Percentiles rank a stretch among this genome's conserved stretches.
Evolutionary conservation across 2,113 vertebrate species (phyloP).

Genomic region (Irena cyanogastra): DNA sequence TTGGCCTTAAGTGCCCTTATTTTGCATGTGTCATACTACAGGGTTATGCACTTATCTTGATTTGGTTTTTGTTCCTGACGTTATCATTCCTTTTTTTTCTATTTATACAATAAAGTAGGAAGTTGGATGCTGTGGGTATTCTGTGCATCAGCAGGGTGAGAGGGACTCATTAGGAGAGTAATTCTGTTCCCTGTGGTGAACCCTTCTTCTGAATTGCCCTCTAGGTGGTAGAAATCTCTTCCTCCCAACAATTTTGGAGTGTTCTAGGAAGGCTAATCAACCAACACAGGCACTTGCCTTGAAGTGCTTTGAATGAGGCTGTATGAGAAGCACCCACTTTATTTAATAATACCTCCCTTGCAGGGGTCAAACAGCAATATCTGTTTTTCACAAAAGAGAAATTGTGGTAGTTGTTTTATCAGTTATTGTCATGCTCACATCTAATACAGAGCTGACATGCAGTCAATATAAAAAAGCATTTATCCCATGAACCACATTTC

Average conservation of each 20-base stretch:
- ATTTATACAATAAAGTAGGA: neutral
- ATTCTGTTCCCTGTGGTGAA: neutral
- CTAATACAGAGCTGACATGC: neutral
- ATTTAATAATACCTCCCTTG: neutral
- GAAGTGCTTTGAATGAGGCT: neutral
- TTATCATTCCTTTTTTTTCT: neutral
- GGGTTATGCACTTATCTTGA: neutral
- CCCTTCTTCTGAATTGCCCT: neutral
- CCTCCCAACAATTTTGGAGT: neutral
- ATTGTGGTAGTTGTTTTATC: neutral
- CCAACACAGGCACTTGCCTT: neutral
- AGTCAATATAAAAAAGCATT: neutral
- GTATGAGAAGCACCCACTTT: neutral
- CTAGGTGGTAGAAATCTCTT: neutral
- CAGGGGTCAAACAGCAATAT: neutral
- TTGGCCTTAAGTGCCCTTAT: neutral
- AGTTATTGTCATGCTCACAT: neutral
- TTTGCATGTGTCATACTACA: neutral
- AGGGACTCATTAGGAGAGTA: neutral
- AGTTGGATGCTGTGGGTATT: neutral
- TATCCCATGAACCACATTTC: neutral
- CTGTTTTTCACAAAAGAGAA: neutral
- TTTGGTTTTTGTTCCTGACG: neutral
- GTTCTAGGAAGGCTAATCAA: neutral
- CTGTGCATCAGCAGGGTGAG: neutral